Base-by-base conservation (phyloP, 1,140 invertebrate genomes). In the Onthophagus taurus region DNA sequence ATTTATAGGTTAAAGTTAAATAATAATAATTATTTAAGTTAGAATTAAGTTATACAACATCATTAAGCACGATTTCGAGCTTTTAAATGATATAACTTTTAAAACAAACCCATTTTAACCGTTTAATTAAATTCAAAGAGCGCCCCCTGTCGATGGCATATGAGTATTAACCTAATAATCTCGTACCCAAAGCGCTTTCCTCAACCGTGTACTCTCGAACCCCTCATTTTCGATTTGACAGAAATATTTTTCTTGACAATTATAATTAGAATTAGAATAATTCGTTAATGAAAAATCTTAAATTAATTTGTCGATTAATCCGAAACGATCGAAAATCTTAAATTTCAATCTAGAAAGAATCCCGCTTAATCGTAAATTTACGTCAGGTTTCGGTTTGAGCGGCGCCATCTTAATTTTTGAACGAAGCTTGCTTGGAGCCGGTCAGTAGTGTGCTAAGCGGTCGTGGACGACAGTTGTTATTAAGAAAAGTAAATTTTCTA, bases 351-450 rank as follows among this genome's bases (percentile, higher is more conserved):
- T 20, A 18, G 13, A 37, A 29, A 14, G 42, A 44, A 49, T 44
- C 52, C 57, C 59, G 54, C 50, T 57, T 48, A 54, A 58, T 70
- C 63, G 66, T 68, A 70, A 71, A 76, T 74, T 74, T 64, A 70
- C 66, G 64, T 51, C 57, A 60, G 61, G 66, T 65, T 70, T 73
- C 70, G 72, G 69, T 66, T 70, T 68, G 76, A 77, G 74, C 71
- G 76, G 80, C 80, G 80, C 81, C 80, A 83, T 83, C 76, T 84
- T 83, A 75, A 74, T 76, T 81, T 82, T 82, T 77, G 78, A 82
- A 81, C 78, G 77, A 76, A 73, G 77, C 72, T 67, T 65, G 59
- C 60, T 66, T 63, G 55, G 64, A 65, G 67, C 71, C 70, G 71
- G 71, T 70, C 72, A 74, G 72, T 75, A 72, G 72, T 69, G 68